Evolutionary conservation across 1,140 invertebrate genomes (phyloP).

Genomic region (Bursaphelenchus mucronatus): DNA sequence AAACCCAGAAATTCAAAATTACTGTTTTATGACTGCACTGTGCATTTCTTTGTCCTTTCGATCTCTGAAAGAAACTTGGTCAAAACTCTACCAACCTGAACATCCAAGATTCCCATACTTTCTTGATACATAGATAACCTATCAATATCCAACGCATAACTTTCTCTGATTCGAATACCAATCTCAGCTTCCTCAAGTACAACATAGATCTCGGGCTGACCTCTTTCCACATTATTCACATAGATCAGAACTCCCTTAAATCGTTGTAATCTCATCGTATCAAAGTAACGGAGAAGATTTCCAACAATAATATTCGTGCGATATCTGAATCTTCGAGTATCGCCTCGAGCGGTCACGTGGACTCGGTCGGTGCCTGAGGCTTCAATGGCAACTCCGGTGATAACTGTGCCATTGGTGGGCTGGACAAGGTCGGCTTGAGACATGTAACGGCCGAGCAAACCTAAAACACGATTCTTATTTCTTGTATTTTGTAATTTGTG

Average conservation of each 20-base stretch:
- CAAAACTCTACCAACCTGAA: constrained; percentile 28
- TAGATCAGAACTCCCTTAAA: constrained; percentile 57
- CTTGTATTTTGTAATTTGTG: too few relatives aligned
- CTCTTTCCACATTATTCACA: constrained; percentile 59
- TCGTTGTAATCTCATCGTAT: constrained; percentile 56
- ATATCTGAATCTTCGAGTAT: constrained; percentile 58
- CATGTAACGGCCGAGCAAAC: constrained; percentile 57
- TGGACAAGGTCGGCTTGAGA: constrained; percentile 56
- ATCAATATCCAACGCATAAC: constrained; percentile 58
- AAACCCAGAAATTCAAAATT: too few relatives aligned
- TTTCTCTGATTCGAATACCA: constrained; percentile 56
- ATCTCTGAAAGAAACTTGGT: constrained; percentile 9
- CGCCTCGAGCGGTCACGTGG: constrained; percentile 51
- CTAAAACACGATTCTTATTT: constrained; percentile 30
- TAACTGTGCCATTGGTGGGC: constrained; percentile 57
- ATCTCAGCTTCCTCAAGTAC: constrained; percentile 60
- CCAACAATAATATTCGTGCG: constrained; percentile 58
- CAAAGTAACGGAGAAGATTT: constrained; percentile 57
- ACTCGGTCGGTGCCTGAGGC: constrained; percentile 58
- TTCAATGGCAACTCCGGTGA: constrained; percentile 59
- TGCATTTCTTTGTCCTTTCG: neutral
- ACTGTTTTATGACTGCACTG: too few relatives aligned
- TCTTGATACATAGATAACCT: constrained; percentile 57
- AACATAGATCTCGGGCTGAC: constrained; percentile 60
- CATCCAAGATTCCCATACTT: constrained; percentile 57